Base-by-base conservation (phyloP, 2,113 vertebrate genomes). In the Plestiodon gilberti region DNA sequence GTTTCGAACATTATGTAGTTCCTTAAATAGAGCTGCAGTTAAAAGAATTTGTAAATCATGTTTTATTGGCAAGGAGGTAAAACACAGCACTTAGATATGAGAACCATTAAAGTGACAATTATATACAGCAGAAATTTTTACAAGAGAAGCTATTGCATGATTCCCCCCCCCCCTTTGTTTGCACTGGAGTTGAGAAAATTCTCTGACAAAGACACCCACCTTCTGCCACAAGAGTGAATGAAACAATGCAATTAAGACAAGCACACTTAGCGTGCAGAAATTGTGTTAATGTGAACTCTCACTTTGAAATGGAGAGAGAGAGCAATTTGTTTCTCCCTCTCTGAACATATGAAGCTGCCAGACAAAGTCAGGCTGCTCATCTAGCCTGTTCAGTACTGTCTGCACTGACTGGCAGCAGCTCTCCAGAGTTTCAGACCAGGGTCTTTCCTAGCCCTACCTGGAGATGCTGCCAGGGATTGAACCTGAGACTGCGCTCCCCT, bases 51-150 rank as follows among this genome's bases (percentile, higher is more conserved):
- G 69, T 59, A 73, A 57, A 73, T 73, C 81, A 71, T 67, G 69
- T 71, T 61, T 83, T 30, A 40, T 83, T 83, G 81, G 52, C 69
- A 75, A n/a, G 57, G 38, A 83, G 35, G 57, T 75, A 75, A 73
- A 74, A 75, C 70, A 62, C 57, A 23, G 82, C 82, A 62, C 69
- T 83, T 83, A 83, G 59, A 59, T 14, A 62, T 62, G 30, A 75
- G 40, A 38, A 59, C 71, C 22, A 43, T 83, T 74, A 62, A 83
- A 74, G 28, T 28, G 11, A 62, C 43, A 70, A 83, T 83, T 57
- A 83, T 83, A 62, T 30, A 35, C 55, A 83, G 82, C 70, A 62
- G 35, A 74, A 35, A 62, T 43, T 48, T 74, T 83, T n/a, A 73
- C 82, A 62, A 73, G 35, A 62, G 43, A 10, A 62, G 35, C 22